A percentile compares a stretch with the other conserved stretches of the same genome.
These are phyloP conservation scores for Scolopax mira DNA, from an alignment of 2,113 vertebrate species.

Conservation along the genomic window DNA sequence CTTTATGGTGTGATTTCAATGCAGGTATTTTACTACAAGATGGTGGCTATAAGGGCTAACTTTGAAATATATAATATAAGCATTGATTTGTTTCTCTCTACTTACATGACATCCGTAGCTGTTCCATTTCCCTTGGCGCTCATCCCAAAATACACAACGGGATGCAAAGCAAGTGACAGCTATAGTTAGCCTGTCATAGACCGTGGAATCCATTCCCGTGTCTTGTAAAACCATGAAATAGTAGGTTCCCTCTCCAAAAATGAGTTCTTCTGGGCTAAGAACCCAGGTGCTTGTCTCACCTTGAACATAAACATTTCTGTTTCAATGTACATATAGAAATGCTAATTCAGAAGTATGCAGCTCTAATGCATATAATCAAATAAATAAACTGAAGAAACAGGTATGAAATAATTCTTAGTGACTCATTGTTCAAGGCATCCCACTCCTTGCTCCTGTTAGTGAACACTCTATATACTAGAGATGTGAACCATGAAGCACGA, in stretches of 20 bases:
- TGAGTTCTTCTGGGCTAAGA: conserved; percentile 79
- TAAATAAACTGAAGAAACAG: neutral
- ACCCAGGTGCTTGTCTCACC: conserved; percentile 86
- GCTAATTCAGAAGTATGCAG: neutral
- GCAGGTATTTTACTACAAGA: neutral
- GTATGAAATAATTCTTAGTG: neutral
- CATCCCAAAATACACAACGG: conserved; percentile 91
- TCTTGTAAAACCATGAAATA: conserved; percentile 82
- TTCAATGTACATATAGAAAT: neutral
- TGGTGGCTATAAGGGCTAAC: neutral
- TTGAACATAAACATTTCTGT: conserved; percentile 52
- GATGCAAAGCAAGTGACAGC: conserved; percentile 82
- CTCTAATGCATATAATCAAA: neutral
- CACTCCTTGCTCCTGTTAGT: neutral
- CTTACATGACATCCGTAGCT: conserved; percentile 86
- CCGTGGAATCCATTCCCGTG: conserved; percentile 65
- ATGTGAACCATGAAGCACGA: neutral
- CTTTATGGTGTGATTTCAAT: neutral
- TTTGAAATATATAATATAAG: neutral
- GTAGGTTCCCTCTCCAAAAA: conserved; percentile 79
- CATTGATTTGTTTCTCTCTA: neutral
- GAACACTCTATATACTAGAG: neutral
- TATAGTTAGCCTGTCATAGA: conserved; percentile 70
- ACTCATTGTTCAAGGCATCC: neutral
- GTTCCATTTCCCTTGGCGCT: conserved; percentile 79